Percentiles rank a stretch among this genome's conserved stretches.
These are phyloP conservation scores for Mimachlamys varia DNA, from an alignment of 2,888 invertebrate genomes.

Conservation along the genomic window DNA sequence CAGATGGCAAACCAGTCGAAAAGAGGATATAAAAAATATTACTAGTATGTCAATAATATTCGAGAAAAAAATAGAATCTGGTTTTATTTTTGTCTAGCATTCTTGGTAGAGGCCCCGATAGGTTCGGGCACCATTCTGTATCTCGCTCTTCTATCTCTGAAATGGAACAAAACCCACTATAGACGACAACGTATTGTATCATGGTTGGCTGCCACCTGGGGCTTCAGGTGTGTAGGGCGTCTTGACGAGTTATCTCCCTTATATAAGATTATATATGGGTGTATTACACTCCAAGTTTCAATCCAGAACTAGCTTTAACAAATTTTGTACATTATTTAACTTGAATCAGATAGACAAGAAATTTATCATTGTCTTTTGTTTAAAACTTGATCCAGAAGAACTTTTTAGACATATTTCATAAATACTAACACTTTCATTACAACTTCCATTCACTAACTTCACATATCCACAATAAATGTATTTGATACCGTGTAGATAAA, in stretches of 20 bases:
- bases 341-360: too few species aligned
- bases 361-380: too few species aligned
- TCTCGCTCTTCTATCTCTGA: slow-evolving; percentile 73
- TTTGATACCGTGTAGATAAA: too few species aligned
- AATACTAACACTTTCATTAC: too few species aligned
- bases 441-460: too few species aligned
- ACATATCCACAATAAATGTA: too few species aligned
- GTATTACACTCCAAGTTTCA: too few species aligned
- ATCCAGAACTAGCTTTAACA: too few species aligned
- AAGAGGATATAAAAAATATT: neutral
- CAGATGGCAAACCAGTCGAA: neutral
- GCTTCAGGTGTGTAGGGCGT: slow-evolving; percentile 67
- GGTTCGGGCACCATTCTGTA: slow-evolving; percentile 78
- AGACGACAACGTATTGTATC: slow-evolving; percentile 77
- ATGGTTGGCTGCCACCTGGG: slow-evolving; percentile 78
- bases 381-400: too few species aligned
- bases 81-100: neutral
- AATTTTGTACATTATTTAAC: too few species aligned
- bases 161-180: slow-evolving; percentile 74
- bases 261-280: too few species aligned
- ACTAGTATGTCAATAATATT: neutral
- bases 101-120: slow-evolving; percentile 51
- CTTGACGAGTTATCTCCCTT: neutral
- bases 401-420: too few species aligned
- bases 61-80: neutral